These are phyloP conservation scores for Gryllus bimaculatus DNA, from an alignment of 1,140 invertebrate genomes.

Conservation along the genomic window DNA sequence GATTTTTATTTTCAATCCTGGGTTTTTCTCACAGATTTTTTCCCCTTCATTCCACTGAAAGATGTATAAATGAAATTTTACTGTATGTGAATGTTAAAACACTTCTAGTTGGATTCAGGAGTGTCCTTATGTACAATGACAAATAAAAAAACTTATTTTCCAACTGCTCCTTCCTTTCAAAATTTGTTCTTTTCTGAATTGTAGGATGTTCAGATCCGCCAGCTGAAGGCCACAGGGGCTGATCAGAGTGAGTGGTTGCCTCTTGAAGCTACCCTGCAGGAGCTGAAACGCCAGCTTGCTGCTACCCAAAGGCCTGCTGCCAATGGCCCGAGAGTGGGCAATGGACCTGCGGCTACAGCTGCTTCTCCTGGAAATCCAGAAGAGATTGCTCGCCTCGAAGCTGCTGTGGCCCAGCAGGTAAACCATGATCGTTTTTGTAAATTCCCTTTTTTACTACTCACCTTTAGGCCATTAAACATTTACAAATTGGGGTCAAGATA, in stretches of 20 bases:
- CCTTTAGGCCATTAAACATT: no score
- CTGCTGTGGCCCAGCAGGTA: constrained; percentile 38
- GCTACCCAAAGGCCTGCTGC: constrained; percentile 34
- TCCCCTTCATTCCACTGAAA: no score
- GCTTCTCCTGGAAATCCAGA: neutral
- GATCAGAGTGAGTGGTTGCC: constrained; percentile 61
- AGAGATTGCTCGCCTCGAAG: constrained; percentile 32
- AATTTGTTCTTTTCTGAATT: constrained; percentile 19
- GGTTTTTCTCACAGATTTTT: no score
- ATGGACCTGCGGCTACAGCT: neutral
- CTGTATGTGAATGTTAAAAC: no score
- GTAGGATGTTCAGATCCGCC: constrained; percentile 59
- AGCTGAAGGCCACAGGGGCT: constrained; percentile 58
- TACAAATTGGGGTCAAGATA: no score
- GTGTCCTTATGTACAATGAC: no score
- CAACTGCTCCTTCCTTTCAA: no score
- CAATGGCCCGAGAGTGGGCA: neutral
- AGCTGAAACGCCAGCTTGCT: constrained; percentile 59
- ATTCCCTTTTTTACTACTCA: no score
- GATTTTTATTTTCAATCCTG: no score
- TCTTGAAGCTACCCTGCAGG: constrained; percentile 58
- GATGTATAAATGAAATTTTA: no score
- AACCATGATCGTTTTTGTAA: neutral
- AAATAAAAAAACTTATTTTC: no score
- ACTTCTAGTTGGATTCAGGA: no score